phyloP scores from a whole-genome alignment of 2,888 invertebrate species.

The Lymantria monacha region DNA sequence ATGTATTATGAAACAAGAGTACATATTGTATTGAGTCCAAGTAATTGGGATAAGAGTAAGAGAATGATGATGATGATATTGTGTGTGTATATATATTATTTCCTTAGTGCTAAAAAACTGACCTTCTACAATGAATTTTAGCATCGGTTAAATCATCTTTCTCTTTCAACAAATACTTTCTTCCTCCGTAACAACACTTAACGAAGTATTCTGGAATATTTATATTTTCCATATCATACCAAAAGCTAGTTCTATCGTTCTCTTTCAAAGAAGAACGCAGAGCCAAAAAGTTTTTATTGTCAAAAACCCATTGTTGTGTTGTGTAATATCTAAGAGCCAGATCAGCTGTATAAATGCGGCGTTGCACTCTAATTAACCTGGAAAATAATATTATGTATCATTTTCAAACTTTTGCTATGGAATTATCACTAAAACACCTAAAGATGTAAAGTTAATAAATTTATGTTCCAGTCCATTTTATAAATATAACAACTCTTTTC shows the following conservation, averaged over 20 bases:
- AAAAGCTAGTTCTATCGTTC: slow-evolving; percentile 80
- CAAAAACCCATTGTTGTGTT: slow-evolving; percentile 89
- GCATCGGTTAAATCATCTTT: slow-evolving; percentile 81
- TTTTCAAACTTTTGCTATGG: too few relatives aligned
- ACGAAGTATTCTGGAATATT: slow-evolving; percentile 77
- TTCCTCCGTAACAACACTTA: slow-evolving; percentile 83
- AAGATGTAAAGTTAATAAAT: too few relatives aligned
- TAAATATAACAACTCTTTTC: too few relatives aligned
- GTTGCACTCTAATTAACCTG: slow-evolving; percentile 90
- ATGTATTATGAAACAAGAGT: too few relatives aligned
- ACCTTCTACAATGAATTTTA: slow-evolving; percentile 77
- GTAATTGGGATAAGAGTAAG: too few relatives aligned
- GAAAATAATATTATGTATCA: slow-evolving; percentile 13
- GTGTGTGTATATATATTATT: too few relatives aligned
- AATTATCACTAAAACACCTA: too few relatives aligned
- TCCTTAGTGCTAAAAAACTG: too few relatives aligned
- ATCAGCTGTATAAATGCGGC: slow-evolving; percentile 90
- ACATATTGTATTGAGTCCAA: too few relatives aligned
- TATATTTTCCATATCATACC: slow-evolving; percentile 79
- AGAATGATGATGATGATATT: too few relatives aligned
- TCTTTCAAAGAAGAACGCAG: slow-evolving; percentile 77
- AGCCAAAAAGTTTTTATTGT: slow-evolving; percentile 82
- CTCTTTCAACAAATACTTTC: slow-evolving; percentile 86
- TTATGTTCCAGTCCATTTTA: too few relatives aligned
- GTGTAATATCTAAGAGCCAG: slow-evolving; percentile 88